Conservation (phyloP, 2,797 vertebrate genomes). For the Sylvia borin region DNA sequence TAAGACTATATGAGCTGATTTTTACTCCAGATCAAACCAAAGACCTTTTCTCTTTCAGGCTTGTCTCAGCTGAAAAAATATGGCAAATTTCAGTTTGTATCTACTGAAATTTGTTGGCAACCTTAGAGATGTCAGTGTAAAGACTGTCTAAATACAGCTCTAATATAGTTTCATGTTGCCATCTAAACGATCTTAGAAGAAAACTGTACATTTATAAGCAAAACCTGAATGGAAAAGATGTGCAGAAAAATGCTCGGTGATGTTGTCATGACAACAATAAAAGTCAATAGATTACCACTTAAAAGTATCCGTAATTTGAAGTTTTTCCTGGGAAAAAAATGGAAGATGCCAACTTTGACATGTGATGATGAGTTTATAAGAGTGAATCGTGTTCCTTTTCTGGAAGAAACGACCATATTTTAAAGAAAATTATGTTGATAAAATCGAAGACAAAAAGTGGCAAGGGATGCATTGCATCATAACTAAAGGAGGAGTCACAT, state of each 20-base stretch:
- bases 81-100: not conserved
- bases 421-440: not conserved
- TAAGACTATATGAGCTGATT: not conserved
- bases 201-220: not conserved
- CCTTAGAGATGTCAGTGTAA: not conserved
- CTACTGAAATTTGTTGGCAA: not conserved
- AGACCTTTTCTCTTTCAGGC: not conserved
- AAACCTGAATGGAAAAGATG: not conserved
- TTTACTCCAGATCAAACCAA: not conserved
- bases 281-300: not conserved
- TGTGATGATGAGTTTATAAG: not conserved
- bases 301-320: conserved; percentile 6
- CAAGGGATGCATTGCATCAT: not conserved
- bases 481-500: not conserved
- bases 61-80: not conserved
- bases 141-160: not conserved
- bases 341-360: not conserved
- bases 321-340: not conserved
- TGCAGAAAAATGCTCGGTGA: not conserved
- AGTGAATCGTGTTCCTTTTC: not conserved
- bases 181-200: not conserved
- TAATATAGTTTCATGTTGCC: not conserved
- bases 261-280: conserved; percentile 56
- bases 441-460: not conserved
- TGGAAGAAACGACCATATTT: not conserved